phyloP scores from a whole-genome alignment of 2,888 invertebrate species.

The Nipponacmea schrenckii region DNA sequence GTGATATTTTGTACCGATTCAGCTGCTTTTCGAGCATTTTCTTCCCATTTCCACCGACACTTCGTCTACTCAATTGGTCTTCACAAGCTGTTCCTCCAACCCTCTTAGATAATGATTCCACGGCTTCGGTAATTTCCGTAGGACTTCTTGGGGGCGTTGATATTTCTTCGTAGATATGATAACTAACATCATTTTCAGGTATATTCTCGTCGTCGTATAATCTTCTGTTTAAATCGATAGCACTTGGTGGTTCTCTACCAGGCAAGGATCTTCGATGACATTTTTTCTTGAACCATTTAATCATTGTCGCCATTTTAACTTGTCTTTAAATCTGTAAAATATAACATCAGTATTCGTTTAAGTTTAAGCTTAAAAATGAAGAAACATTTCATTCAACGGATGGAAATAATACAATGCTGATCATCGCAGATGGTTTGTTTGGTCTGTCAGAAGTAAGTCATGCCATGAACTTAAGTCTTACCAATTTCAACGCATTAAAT shows the following conservation, averaged over 20 bases:
- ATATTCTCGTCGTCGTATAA: background rate
- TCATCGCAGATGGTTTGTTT: too few species aligned
- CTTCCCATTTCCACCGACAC: background rate
- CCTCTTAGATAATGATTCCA: background rate
- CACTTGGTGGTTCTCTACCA: background rate
- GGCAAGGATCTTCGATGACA: background rate
- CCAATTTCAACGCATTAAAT: too few species aligned
- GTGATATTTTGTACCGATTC: background rate
- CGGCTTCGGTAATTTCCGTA: background rate
- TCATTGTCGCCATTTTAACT: background rate
- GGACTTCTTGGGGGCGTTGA: background rate
- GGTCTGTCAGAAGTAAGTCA: too few species aligned
- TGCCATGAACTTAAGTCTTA: too few species aligned
- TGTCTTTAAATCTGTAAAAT: too few species aligned
- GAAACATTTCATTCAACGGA: too few species aligned
- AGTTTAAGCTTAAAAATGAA: too few species aligned
- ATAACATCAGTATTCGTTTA: too few species aligned
- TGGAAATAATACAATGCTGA: too few species aligned
- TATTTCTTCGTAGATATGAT: conserved; percentile 1
- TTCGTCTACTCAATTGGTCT: background rate
- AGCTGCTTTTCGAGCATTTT: background rate
- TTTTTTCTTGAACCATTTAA: conserved; percentile 1
- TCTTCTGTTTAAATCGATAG: background rate
- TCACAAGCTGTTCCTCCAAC: background rate
- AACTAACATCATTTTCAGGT: background rate